A percentile compares a stretch with the other conserved stretches of the same genome.
Evolutionary conservation across 2,888 invertebrate species (phyloP).

Genomic region (Ormyrus rosae): DNA sequence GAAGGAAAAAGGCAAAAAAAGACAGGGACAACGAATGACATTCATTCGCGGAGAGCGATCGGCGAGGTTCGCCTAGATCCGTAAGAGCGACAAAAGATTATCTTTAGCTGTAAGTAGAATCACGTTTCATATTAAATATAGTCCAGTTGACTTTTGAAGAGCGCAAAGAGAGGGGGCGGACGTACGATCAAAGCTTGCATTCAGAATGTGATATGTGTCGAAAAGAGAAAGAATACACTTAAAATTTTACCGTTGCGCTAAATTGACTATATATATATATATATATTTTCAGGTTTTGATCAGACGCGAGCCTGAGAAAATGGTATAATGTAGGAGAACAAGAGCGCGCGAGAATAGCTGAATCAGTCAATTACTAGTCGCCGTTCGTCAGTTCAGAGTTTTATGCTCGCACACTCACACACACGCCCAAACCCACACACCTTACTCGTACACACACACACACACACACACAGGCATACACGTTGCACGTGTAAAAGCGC

Average conservation of each 20-base stretch:
- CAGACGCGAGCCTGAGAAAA: too few relatives aligned
- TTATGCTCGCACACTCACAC: constrained; percentile 23
- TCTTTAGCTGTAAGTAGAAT: constrained; percentile 1
- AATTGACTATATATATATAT: too few relatives aligned
- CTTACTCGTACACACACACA: constrained; percentile 17
- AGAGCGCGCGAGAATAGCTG: constrained; percentile 64
- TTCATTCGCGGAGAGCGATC: constrained; percentile 4
- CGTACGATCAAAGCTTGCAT: constrained; percentile 3
- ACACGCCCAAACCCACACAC: constrained; percentile 3
- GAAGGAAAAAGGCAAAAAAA: too few relatives aligned
- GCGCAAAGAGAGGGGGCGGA: background rate
- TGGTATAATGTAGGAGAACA: too few relatives aligned
- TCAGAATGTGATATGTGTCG: background rate
- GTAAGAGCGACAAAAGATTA: background rate
- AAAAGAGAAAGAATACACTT: background rate
- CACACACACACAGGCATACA: constrained; percentile 5
- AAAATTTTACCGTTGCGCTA: too few relatives aligned
- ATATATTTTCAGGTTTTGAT: too few relatives aligned
- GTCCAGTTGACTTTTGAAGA: constrained; percentile 29
- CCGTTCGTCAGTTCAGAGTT: constrained; percentile 64
- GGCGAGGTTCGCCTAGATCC: constrained; percentile 3
- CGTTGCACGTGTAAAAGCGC: background rate
- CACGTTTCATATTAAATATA: constrained; percentile 16
- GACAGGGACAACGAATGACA: background rate
- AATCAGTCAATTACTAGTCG: constrained; percentile 76